Conservation (phyloP, 30 jellyfish, hydroid and myxozoan genomes). For the Aurelia aurita region DNA sequence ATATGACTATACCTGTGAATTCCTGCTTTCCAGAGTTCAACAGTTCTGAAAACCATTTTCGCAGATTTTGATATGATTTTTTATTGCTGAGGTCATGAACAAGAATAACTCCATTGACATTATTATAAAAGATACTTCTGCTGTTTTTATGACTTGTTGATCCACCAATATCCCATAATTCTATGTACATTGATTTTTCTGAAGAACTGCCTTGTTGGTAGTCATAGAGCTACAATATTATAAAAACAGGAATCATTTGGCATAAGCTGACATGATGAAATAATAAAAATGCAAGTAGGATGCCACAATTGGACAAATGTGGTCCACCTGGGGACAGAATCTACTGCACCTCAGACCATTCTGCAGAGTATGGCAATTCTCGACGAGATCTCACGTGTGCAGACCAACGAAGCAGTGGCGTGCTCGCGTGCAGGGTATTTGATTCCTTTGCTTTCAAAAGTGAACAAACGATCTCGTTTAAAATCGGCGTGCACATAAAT, state of each 20-base stretch:
- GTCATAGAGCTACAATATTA: slow-evolving; percentile 43
- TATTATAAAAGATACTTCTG: slow-evolving; percentile 77
- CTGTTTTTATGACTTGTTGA: slow-evolving; percentile 94
- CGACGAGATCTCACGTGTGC: too few relatives aligned
- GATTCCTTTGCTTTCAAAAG: too few relatives aligned
- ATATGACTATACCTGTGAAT: slow-evolving; percentile 66
- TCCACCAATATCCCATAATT: slow-evolving; percentile 96
- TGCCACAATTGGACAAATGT: too few relatives aligned
- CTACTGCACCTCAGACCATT: too few relatives aligned
- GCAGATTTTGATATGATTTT: slow-evolving; percentile 79
- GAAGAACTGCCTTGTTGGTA: slow-evolving; percentile 50
- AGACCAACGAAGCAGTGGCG: too few relatives aligned
- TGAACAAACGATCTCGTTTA: too few relatives aligned
- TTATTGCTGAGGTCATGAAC: slow-evolving; percentile 93
- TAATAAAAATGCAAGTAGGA: too few relatives aligned
- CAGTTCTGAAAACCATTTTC: slow-evolving; percentile 84
- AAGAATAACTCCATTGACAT: slow-evolving; percentile 84
- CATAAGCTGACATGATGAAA: not conserved
- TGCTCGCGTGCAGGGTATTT: too few relatives aligned
- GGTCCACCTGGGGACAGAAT: too few relatives aligned
- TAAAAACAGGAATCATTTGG: not conserved
- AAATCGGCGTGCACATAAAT: too few relatives aligned
- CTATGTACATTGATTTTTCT: slow-evolving; percentile 72
- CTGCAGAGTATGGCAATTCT: too few relatives aligned
- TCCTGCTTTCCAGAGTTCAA: slow-evolving; percentile 84